phyloP scores from a whole-genome alignment of 2,113 vertebrate species.

The Xenus cinereus region DNA sequence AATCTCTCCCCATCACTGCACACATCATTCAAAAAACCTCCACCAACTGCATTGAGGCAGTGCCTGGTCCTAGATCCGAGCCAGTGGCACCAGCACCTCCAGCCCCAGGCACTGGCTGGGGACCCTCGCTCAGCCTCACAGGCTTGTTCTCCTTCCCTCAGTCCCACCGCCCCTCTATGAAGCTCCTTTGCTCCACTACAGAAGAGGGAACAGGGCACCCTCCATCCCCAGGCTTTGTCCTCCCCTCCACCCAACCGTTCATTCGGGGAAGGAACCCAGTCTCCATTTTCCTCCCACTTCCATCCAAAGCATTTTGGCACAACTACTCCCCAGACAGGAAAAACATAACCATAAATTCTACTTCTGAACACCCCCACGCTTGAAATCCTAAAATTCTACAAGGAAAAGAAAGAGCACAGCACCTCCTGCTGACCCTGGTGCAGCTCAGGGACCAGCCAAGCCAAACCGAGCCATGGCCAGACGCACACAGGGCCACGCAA shows the following conservation, averaged over 20 bases:
- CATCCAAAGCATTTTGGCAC: fast-evolving
- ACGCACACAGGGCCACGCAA: fast-evolving
- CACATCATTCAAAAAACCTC: fast-evolving
- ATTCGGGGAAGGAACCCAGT: not conserved
- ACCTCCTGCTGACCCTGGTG: not conserved
- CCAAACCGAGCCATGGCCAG: not conserved
- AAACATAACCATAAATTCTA: not conserved
- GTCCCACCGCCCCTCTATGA: not conserved
- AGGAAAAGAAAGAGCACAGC: not conserved
- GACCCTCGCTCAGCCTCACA: not conserved
- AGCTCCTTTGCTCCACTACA: not conserved
- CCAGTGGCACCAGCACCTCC: too few species aligned
- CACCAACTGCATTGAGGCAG: fast-evolving
- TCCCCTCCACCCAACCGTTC: not conserved
- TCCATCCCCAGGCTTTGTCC: not conserved
- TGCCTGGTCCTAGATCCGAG: not conserved
- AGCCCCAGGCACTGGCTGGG: not conserved
- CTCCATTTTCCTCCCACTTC: not conserved
- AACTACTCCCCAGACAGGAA: not conserved
- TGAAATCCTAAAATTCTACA: not conserved
- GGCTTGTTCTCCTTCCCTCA: not conserved
- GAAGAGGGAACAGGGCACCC: not conserved
- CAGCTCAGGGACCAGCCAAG: fast-evolving
- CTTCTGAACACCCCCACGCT: not conserved
- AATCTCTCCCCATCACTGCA: not conserved